Percentiles rank a stretch among this genome's conserved stretches.
phyloP scores from a whole-genome alignment of 2,113 vertebrate species.

The Carassius auratus region DNA sequence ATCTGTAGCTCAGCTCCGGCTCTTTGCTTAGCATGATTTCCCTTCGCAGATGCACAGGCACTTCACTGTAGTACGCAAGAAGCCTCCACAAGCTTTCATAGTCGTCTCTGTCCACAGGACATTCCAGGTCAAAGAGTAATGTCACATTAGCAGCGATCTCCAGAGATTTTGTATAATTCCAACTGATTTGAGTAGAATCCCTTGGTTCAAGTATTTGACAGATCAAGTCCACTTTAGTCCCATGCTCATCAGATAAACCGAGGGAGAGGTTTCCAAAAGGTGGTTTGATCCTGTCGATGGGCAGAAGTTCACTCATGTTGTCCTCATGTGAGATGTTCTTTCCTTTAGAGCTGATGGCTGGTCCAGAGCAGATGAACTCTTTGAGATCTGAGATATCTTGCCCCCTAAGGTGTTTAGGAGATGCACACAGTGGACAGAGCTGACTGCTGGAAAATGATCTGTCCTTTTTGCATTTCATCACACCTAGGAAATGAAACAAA shows the following conservation, averaged over 20 bases:
- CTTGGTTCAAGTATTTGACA: slow-evolving; percentile 72
- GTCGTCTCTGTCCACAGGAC: slow-evolving; percentile 78
- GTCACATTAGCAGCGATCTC: slow-evolving; percentile 76
- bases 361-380: slow-evolving; percentile 77
- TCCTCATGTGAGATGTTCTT: slow-evolving; percentile 67
- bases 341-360: slow-evolving; percentile 75
- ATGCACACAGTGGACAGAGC: slow-evolving; percentile 81
- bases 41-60: slow-evolving; percentile 81
- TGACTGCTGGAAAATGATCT: slow-evolving; percentile 78
- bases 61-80: slow-evolving; percentile 93
- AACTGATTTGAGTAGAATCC: slow-evolving; percentile 60
- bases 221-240: slow-evolving; percentile 79
- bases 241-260: slow-evolving; percentile 87
- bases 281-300: slow-evolving; percentile 67
- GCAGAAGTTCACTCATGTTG: slow-evolving; percentile 59
- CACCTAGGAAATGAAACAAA: slow-evolving; percentile 68
- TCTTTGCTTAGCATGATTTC: slow-evolving; percentile 77
- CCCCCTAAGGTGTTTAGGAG: slow-evolving; percentile 73
- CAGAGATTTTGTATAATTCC: slow-evolving; percentile 73
- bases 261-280: slow-evolving; percentile 79
- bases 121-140: slow-evolving; percentile 80
- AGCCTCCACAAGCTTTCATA: slow-evolving; percentile 91
- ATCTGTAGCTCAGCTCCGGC: slow-evolving; percentile 76
- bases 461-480: slow-evolving; percentile 89
- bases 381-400: slow-evolving; percentile 76